These are phyloP conservation scores for Drosophila anomelani DNA, from an alignment of 2,888 invertebrate species.

Conservation along the genomic window DNA sequence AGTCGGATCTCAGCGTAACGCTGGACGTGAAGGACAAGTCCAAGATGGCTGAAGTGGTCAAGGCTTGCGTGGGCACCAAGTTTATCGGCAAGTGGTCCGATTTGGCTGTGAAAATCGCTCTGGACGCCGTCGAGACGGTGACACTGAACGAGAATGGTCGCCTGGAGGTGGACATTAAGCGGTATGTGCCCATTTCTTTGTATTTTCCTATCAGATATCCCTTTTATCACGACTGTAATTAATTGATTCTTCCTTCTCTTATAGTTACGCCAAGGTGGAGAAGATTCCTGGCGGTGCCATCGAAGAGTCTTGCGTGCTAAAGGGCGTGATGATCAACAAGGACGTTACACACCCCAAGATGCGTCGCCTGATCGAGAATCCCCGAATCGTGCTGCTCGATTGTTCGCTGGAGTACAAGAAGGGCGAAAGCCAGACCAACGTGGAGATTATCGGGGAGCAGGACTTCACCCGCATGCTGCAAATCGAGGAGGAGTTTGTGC, in stretches of 20 bases:
- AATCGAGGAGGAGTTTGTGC: conserved; percentile 97
- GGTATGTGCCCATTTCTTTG: conserved; percentile 83
- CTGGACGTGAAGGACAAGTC: conserved; percentile 92
- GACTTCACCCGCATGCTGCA: conserved; percentile 98
- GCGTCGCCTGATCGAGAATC: conserved; percentile 96
- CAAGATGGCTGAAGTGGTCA: conserved; percentile 93
- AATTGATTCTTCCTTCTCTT: conserved; percentile 7
- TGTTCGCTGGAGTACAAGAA: conserved; percentile 99
- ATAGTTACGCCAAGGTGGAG: conserved; percentile 95
- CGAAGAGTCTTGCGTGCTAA: conserved; percentile 96
- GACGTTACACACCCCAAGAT: conserved; percentile 99
- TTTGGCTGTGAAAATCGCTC: conserved; percentile 96
- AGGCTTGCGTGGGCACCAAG: conserved; percentile 98
- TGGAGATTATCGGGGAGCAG: conserved; percentile 97
- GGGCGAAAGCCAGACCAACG: conserved; percentile 98
- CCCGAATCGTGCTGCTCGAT: conserved; percentile 96
- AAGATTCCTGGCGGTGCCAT: conserved; percentile 98
- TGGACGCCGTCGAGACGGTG: conserved; percentile 97
- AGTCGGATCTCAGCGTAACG: conserved; percentile 92
- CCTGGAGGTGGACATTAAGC: conserved; percentile 98
- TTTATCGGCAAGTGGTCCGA: conserved; percentile 98
- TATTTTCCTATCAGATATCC: not conserved
- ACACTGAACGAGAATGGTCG: conserved; percentile 94
- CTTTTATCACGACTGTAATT: not conserved
- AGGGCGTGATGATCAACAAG: conserved; percentile 99